Evolutionary conservation across 2,113 vertebrate genomes (phyloP).

Genomic region (Lepus timidus): DNA sequence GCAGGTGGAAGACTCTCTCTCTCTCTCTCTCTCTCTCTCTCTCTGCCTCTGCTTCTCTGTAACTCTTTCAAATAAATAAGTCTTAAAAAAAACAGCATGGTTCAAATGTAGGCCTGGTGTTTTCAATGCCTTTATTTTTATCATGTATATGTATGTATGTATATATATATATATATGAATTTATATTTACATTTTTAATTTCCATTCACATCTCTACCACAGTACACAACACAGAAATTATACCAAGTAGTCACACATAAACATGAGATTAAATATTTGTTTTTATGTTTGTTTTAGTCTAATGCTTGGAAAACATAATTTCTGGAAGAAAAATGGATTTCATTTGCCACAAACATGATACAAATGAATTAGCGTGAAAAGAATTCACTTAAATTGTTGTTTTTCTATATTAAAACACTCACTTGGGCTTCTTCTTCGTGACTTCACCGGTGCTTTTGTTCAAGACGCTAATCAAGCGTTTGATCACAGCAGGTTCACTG

Average conservation of each 20-base stretch:
- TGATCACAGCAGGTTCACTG: constrained; percentile 96
- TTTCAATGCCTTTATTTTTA: background rate
- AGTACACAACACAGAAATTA: background rate
- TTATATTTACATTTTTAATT: background rate
- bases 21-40: too few species aligned
- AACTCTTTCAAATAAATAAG: too few species aligned
- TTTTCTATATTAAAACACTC: constrained; percentile 85
- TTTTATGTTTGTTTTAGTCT: constrained; percentile 5
- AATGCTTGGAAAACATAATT: constrained; percentile 25
- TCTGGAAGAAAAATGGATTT: constrained; percentile 1
- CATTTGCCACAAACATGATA: constrained; percentile 8
- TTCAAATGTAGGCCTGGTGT: background rate
- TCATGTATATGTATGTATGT: too few species aligned
- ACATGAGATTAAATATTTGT: background rate
- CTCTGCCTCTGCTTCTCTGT: too few species aligned
- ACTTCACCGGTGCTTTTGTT: constrained; percentile 98
- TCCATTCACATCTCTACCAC: background rate
- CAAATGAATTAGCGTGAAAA: constrained; percentile 2
- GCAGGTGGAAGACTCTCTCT: too few species aligned
- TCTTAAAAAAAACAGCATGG: too few species aligned
- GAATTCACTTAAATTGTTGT: constrained; percentile 3
- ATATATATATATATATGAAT: too few species aligned
- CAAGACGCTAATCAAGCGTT: constrained; percentile 93
- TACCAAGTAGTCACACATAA: background rate
- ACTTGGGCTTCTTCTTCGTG: constrained; percentile 99